Base-by-base conservation (phyloP, 2,797 vertebrate species). In the Coregonus ussuriensis region DNA sequence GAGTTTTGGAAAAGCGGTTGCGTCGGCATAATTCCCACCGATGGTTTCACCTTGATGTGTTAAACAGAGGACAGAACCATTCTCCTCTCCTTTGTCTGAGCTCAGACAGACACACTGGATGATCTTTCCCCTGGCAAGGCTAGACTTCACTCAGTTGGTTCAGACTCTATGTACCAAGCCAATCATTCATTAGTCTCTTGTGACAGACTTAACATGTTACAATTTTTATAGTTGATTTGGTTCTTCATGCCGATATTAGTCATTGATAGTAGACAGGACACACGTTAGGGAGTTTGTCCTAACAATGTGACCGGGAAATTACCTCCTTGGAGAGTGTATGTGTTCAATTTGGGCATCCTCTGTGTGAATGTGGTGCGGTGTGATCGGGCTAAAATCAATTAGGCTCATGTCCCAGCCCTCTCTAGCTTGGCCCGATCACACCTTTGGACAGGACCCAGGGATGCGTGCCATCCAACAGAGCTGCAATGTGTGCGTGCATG, bases 291-390 rank as follows among this genome's bases (percentile, higher is more conserved):
- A 56, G 53, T 56, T 56, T 56, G 5, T 56, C 53, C 18, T 54
- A 18, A 54, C 53, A 56, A 56, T 56, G 16, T 2, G 53, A 56
- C 14, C 1, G 15, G 53, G 53, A 56, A 16, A 16, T 56, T 56
- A 18, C 53, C n/a, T 21, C 56, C 6, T 62, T 21, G 18, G 56
- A 59, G 56, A 7, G 74, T 13, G 41, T 11, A 51, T 52, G 63
- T 74, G 82, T 81, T 84, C 84, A 84, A 83, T 84, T 82, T 84
- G 77, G 81, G 81, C 53, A 74, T 77, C 66, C 41, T 41, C 68
- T 21, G 2, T 47, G 41, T 47, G 9, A 47, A 47, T 76, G 75
- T 80, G 70, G 59, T 80, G n/a, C 33, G 65, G 15, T 13, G 67
- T 33, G 35, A 73, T 71, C 31, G 62, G 67, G 77, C 77, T 77